phyloP scores from a whole-genome alignment of 2,888 invertebrate species.

The Xanthorhoe spadicearia region DNA sequence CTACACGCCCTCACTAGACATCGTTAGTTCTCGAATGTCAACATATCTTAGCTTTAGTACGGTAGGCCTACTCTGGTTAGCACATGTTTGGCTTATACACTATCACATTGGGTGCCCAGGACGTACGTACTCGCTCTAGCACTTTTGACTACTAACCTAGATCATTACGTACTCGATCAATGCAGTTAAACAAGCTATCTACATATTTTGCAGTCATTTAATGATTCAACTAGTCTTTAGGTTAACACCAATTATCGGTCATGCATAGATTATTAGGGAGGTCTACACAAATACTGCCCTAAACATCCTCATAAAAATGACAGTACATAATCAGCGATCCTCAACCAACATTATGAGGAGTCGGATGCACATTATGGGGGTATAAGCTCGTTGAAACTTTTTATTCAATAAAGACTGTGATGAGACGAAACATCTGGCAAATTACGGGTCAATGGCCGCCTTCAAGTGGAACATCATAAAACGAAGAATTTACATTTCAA shows the following conservation, averaged over 20 bases:
- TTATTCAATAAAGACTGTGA: conserved; percentile 62
- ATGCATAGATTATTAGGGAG: too few relatives aligned
- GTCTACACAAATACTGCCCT: too few relatives aligned
- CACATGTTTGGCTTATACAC: neutral
- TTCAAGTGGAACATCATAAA: conserved; percentile 54
- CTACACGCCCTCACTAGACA: conserved; percentile 55
- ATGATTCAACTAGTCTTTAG: too few relatives aligned
- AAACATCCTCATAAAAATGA: neutral
- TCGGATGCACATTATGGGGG: conserved; percentile 56
- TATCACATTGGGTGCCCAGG: too few relatives aligned
- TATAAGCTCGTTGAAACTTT: conserved; percentile 57
- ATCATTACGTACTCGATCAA: neutral
- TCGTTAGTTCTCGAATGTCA: conserved; percentile 59
- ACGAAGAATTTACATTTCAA: conserved; percentile 53
- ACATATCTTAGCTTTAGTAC: conserved; percentile 12
- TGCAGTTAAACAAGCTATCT: neutral
- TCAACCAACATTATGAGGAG: conserved; percentile 45
- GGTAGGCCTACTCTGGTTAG: neutral
- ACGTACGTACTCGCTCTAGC: too few relatives aligned
- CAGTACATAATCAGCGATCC: conserved; percentile 34
- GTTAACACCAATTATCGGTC: neutral
- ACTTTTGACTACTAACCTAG: neutral
- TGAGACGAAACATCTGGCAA: conserved; percentile 63
- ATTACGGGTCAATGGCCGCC: conserved; percentile 57
- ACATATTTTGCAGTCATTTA: neutral